Percentiles rank a stretch among this genome's conserved stretches.
phyloP scores from a whole-genome alignment of 2,888 invertebrate genomes.

The Drosophila antonietae region DNA sequence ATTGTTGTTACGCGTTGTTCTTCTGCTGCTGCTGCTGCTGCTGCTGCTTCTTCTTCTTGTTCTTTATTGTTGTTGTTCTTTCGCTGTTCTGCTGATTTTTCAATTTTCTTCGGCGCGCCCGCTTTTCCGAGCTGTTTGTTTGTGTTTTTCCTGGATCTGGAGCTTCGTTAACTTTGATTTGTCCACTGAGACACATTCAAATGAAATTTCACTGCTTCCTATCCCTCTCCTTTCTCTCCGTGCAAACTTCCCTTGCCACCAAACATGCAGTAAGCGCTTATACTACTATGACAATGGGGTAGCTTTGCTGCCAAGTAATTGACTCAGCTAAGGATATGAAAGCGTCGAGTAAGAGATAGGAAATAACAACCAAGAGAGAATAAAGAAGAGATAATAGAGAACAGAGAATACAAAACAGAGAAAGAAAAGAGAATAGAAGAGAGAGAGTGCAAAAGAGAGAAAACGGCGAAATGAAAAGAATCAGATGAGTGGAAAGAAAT shows the following conservation, averaged over 20 bases:
- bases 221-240: background rate
- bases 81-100: slow-evolving; percentile 38
- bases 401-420: background rate
- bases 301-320: background rate
- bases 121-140: slow-evolving; percentile 32
- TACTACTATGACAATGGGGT: slow-evolving; percentile 14
- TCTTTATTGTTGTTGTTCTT: slow-evolving; percentile 23
- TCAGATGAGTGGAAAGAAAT: background rate
- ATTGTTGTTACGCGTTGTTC: slow-evolving; percentile 4
- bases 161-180: slow-evolving; percentile 75
- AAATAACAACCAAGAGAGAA: background rate
- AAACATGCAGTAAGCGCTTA: slow-evolving; percentile 15
- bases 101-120: slow-evolving; percentile 40
- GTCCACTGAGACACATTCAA: slow-evolving; percentile 77
- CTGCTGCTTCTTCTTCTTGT: background rate
- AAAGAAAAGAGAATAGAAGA: background rate
- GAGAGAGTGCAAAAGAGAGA: background rate
- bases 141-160: slow-evolving; percentile 18
- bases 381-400: background rate
- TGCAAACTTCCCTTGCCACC: slow-evolving; percentile 10
- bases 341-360: background rate
- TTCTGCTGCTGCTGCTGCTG: background rate
- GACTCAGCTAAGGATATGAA: background rate
- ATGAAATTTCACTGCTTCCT: slow-evolving; percentile 60
- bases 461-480: background rate